Evolutionary conservation across 2,888 invertebrate species (phyloP), one percentile per base, ranked within the genome.

Genomic region (Cryptus armator): DNA sequence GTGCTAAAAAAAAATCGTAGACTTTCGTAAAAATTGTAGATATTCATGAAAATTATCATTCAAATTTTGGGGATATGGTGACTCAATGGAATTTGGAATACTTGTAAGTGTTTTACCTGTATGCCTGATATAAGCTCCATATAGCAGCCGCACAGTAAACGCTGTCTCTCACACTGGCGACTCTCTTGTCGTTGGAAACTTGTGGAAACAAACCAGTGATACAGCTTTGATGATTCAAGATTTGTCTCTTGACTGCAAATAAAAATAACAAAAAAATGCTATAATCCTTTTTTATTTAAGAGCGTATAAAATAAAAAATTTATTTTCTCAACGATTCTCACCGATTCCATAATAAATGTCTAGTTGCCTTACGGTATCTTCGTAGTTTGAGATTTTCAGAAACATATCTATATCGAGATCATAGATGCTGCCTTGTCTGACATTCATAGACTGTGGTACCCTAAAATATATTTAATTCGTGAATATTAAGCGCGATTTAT

Each of bases 61-160:
- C 24, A 24, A 2, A 24, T 24, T 24, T 24, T 2, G 24, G 24
- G 24, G 3, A 24, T 24, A 24, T 24, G 24, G 24, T 24, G 24
- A 24, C 2, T 1, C 24, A 24, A 24, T 24, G 24, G 24, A 24
- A 24, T 24, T 24, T 24, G 24, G 2, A 24, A 24, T 24, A 24
- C 24, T 24, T 3, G 67, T 62, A 9, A 44, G 6, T 16, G 85
- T 87, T 91, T 93, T 2, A 97, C 98, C 97, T 97, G 94, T 99
- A 99, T 7, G 99, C 98, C 94, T 99, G 99, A 93, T 99, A 98
- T 67, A 99, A 95, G 88, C 99, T 98, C 99, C 99, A 99, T 44
- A 99, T 96, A 4, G 99, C 98, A 84, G 98, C 96, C 29, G 99
- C 99, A 95, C 99, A 99, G 93, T 99, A 99, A 88, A 99, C 97